These are phyloP conservation scores for Oceanites oceanicus DNA, from an alignment of 2,113 vertebrate genomes.

Conservation along the genomic window DNA sequence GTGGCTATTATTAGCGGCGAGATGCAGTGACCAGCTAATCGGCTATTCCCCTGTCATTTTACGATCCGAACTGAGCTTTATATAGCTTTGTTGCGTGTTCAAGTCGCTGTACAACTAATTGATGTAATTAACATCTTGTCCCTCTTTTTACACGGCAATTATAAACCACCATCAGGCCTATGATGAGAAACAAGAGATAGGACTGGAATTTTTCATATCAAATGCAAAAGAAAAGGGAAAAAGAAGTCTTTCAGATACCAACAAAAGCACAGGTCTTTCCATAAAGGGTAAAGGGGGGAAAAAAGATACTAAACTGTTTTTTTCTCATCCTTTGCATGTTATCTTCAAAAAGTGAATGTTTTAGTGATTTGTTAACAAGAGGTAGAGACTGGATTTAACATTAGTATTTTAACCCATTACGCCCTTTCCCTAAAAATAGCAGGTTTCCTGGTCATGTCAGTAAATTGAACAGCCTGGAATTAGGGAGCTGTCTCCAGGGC, in stretches of 20 bases:
- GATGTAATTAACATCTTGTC: constrained; percentile 1
- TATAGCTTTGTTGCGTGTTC: not conserved
- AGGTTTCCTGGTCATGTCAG: not conserved
- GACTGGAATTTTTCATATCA: not conserved
- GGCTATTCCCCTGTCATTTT: not conserved
- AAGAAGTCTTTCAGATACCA: not conserved
- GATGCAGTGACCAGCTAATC: not conserved
- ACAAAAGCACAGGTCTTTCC: not conserved
- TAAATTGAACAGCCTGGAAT: not conserved
- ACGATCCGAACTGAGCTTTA: not conserved
- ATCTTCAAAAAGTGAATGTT: not conserved
- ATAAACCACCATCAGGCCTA: not conserved
- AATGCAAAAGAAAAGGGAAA: not conserved
- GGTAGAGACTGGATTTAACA: not conserved
- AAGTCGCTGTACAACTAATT: not conserved
- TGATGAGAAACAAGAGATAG: not conserved
- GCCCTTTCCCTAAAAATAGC: not conserved
- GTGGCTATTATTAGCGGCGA: not conserved
- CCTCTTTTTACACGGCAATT: not conserved
- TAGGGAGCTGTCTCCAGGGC: not conserved
- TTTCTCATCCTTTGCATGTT: not conserved
- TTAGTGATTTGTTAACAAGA: not conserved
- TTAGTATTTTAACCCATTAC: not conserved
- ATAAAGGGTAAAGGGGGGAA: rapidly evolving
- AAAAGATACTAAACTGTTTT: not conserved